Base-by-base conservation (phyloP, 2,888 invertebrate species). In the Monochamus alternatus region DNA sequence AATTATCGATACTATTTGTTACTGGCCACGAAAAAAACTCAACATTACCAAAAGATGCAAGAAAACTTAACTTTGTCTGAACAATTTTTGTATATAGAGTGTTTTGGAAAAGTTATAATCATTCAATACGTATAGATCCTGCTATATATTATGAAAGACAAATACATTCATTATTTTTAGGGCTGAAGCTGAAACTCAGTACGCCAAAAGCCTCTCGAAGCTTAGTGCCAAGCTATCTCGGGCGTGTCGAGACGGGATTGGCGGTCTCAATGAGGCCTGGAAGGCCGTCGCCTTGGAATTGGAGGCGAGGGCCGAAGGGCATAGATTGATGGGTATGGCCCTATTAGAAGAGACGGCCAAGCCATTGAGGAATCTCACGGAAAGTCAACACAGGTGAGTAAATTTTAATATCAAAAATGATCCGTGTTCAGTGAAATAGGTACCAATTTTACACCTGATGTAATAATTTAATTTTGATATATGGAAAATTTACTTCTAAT, bases 251-350 rank as follows among this genome's bases (percentile, higher is more conserved):
- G 95, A 95, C 85, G 92, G 94, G 81, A 92, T 94, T 52, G 95
- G 95, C 67, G 93, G 95, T 67, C 92, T 97, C 83, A 94, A 95
- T 82, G 95, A 97, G 84, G 96, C 97, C 72, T 98, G 97, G 97
- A 95, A 96, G 89, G 93, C 95, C 81, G 96, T 97, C 77, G 97
- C 96, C 68, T 90, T 94, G n/a, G 97, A 97, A 89, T 95, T 98
- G 94, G 98, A 98, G 89, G 93, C 95, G 80, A 95, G 97, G 84
- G 95, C 97, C 51, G 97, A 98, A 87, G 93, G 96, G 72, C 98
- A 98, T 90, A 93, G 94, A 92, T 92, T 89, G 83, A 88, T 86
- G 69, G 87, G 87, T 2, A 83, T 81, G 81, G 93, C 95, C 55
- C 90, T 98, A 59, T 90, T 94, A 76, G 98, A 98, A 82, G 97